Evolutionary conservation across 2,797 vertebrate species (phyloP), one percentile per base, ranked within the genome.

Genomic region (Liparis tanakae): DNA sequence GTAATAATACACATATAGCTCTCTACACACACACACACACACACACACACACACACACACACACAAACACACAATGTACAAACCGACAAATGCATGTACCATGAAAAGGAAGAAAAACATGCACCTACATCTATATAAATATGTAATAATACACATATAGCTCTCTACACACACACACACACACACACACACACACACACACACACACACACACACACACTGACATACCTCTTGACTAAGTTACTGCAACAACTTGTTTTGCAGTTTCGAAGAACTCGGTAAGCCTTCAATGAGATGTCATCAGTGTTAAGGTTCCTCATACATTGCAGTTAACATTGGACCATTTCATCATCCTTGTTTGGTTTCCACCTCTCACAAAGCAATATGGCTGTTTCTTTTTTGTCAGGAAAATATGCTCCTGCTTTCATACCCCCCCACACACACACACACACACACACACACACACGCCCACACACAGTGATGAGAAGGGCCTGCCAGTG

Each of bases 401-500:
- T 55, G 51, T 61, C 37, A 39, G 78, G 66, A 81, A 71, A 71
- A 67, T 67, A 61, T 39, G 37, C 69, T 81, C 18, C 50, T 75
- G 65, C 79, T 84, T 74, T 75, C 62, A 82, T 72, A 57, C n/a
- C n/a, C n/a, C n/a, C n/a, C n/a, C n/a, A n/a, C n/a, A n/a, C n/a
- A n/a, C n/a, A 70, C 59, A 80, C 1, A 82, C 0, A 70, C 48
- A 79, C 76, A 76, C 33, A 46, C 44, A 64, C 17, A 78, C 57
- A 71, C 44, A 62, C 37, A 75, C 68, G 46, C 67, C 64, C 33
- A 43, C 61, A 70, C 25, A 67, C 55, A 73, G n/a, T 48, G 68
- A 78, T 64, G 75, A 80, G 58, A 37, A 50, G 48, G 46, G 22
- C n/a, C 67, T 80, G 56, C 54, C 82, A 68, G 66, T 82, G 44